Conservation (phyloP, 2,888 invertebrate species). For the Neocrepidodera transversa region DNA sequence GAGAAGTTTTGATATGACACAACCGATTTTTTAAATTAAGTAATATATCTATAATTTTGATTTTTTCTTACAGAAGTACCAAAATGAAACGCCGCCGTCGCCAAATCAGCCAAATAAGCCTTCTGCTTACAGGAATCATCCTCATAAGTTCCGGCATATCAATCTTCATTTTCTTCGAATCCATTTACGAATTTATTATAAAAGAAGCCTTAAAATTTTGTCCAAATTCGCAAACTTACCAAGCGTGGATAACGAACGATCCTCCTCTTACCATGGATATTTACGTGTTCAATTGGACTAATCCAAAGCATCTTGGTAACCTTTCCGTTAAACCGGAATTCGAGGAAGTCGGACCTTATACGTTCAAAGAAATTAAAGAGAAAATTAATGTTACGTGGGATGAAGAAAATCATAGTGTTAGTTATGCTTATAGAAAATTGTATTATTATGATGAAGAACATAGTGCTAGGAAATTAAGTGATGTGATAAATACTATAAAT, state of each 20-base stretch:
- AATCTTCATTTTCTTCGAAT: constrained; percentile 51
- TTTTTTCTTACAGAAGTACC: constrained; percentile 24
- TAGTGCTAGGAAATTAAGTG: constrained; percentile 74
- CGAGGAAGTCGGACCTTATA: constrained; percentile 69
- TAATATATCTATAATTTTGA: too few relatives aligned
- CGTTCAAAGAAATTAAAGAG: constrained; percentile 70
- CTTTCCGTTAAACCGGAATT: constrained; percentile 65
- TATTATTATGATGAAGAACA: constrained; percentile 73
- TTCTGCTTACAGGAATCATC: constrained; percentile 49
- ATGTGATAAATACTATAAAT: constrained; percentile 77
- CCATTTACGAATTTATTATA: constrained; percentile 49
- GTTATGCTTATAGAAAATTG: constrained; percentile 70
- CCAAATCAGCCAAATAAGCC: constrained; percentile 45
- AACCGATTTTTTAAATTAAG: too few relatives aligned
- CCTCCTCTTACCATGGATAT: constrained; percentile 55
- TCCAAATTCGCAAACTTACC: constrained; percentile 49
- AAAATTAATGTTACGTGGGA: constrained; percentile 78
- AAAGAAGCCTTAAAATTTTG: constrained; percentile 47
- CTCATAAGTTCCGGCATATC: constrained; percentile 49
- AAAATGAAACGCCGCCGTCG: constrained; percentile 47
- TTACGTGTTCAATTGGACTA: constrained; percentile 59
- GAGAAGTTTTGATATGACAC: too few relatives aligned
- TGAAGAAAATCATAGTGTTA: constrained; percentile 76
- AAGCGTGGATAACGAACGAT: constrained; percentile 55
- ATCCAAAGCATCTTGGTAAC: constrained; percentile 64